Evolutionary conservation across 2,113 vertebrate genomes (phyloP).

Genomic region (Dasyornis broadbenti): DNA sequence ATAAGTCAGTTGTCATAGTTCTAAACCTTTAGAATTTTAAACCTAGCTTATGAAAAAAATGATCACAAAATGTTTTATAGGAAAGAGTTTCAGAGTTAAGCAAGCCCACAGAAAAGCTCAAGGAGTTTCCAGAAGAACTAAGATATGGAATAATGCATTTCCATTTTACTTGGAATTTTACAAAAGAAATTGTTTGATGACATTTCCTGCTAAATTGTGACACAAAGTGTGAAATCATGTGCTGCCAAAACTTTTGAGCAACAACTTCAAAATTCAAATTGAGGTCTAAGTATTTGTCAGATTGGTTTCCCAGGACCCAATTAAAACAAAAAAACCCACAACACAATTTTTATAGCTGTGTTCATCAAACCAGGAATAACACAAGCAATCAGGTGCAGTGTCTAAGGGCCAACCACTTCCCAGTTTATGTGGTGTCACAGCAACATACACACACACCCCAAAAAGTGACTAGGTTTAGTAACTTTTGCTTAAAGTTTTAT

Average conservation of each 20-base stretch:
- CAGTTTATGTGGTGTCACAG: neutral
- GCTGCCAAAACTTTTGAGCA: neutral
- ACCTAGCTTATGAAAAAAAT: neutral
- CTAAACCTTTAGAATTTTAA: neutral
- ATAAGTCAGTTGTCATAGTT: neutral
- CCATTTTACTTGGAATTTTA: neutral
- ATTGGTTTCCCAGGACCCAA: neutral
- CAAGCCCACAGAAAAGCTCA: neutral
- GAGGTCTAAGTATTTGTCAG: neutral
- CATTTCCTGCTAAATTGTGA: neutral
- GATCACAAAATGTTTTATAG: neutral
- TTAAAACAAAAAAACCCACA: neutral
- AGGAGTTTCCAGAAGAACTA: neutral
- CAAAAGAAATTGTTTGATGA: neutral
- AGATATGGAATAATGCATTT: neutral
- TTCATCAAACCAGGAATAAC: neutral
- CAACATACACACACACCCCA: neutral
- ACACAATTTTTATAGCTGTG: neutral
- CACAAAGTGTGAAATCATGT: neutral
- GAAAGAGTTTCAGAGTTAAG: neutral
- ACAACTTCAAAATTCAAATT: neutral
- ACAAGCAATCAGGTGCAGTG: neutral
- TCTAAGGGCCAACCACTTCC: neutral
- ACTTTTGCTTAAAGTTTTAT: neutral
- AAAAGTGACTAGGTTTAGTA: neutral